Evolutionary conservation across 1,140 invertebrate species (phyloP).

Genomic region (Epicauta chinensis): DNA sequence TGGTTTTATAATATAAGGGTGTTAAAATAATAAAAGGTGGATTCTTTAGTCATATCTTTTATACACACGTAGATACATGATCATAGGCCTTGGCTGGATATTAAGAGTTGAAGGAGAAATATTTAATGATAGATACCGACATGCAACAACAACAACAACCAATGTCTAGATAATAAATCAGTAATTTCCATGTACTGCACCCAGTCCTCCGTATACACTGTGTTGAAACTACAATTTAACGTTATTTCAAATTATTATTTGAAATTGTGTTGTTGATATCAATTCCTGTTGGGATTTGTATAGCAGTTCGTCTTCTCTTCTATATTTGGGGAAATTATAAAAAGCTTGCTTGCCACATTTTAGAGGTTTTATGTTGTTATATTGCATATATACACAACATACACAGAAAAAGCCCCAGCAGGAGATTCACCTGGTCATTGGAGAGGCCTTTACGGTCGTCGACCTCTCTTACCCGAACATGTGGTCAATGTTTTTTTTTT

Average conservation of each 20-base stretch:
- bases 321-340: too few relatives aligned
- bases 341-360: too few relatives aligned
- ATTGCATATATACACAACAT: too few relatives aligned
- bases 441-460: conserved; percentile 14
- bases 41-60: neutral
- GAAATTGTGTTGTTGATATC: too few relatives aligned
- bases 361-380: too few relatives aligned
- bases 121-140: conserved; percentile 16
- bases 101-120: conserved; percentile 10
- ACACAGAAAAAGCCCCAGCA: conserved; percentile 3
- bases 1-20: conserved; percentile 1
- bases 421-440: conserved; percentile 8
- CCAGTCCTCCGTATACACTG: conserved; percentile 6
- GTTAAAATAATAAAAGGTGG: conserved; percentile 12
- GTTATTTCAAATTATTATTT: conserved; percentile 4
- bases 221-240: conserved; percentile 10
- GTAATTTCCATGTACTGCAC: conserved; percentile 15
- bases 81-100: neutral
- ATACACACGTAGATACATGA: conserved; percentile 1
- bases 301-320: too few relatives aligned
- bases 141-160: conserved; percentile 5
- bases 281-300: too few relatives aligned
- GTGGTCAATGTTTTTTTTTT: conserved; percentile 19
- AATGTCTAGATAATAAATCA: conserved; percentile 17
- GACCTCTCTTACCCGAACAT: conserved; percentile 15